Evolutionary conservation across 1,140 invertebrate species (phyloP).

Genomic region (Nasonia vitripennis): DNA sequence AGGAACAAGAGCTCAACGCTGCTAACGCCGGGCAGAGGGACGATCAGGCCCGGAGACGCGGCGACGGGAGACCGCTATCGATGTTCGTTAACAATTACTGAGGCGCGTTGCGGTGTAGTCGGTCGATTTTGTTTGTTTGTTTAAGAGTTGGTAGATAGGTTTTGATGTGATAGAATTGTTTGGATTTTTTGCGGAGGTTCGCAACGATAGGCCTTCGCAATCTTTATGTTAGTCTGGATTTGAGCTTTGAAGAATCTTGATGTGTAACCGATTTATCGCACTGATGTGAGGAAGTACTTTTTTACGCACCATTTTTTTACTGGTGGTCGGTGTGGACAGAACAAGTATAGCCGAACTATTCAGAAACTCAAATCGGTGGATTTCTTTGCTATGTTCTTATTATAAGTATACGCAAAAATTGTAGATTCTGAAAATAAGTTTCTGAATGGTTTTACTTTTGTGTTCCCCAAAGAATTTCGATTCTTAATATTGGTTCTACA

Average conservation of each 20-base stretch:
- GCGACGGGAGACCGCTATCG: conserved; percentile 66
- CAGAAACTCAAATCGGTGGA: not conserved
- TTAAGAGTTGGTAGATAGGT: not conserved
- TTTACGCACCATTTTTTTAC: not conserved
- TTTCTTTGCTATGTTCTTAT: not conserved
- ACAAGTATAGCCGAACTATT: not conserved
- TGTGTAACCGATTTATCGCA: not conserved
- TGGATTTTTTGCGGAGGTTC: not conserved
- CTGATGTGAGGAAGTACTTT: not conserved
- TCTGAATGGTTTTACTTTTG: conserved; percentile 10
- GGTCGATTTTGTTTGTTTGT: too few relatives aligned
- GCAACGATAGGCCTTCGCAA: not conserved
- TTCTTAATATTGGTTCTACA: conserved; percentile 6
- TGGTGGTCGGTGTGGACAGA: not conserved
- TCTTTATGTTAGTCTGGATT: not conserved
- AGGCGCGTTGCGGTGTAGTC: not conserved
- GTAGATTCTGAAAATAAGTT: not conserved
- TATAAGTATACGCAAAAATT: not conserved
- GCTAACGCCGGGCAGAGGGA: not conserved
- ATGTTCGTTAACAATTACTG: conserved; percentile 65
- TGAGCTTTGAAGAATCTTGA: too few relatives aligned
- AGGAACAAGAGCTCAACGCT: conserved; percentile 56
- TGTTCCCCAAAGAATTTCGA: conserved; percentile 2
- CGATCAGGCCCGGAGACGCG: not conserved
- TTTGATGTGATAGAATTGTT: not conserved